Evolutionary conservation across 2,797 vertebrate species (phyloP).

Genomic region (Sebastes itinus): DNA sequence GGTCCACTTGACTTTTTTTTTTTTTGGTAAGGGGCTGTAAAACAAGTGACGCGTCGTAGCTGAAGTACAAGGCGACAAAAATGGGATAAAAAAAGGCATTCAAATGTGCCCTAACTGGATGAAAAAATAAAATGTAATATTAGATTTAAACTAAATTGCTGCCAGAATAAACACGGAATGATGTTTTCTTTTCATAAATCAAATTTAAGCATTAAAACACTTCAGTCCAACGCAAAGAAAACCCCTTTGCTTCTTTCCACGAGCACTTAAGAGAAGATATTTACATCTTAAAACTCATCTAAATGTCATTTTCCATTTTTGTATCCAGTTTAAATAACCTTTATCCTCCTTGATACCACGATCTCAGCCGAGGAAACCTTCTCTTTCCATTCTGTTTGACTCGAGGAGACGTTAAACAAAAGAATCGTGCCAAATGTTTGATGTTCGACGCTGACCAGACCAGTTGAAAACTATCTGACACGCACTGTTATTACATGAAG

Average conservation of each 20-base stretch:
- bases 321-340: not conserved
- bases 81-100: not conserved
- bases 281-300: not conserved
- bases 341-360: not conserved
- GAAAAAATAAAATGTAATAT: not conserved
- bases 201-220: not conserved
- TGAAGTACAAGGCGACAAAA: not conserved
- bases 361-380: not conserved
- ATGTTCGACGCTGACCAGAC: not conserved
- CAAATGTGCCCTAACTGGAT: not conserved
- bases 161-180: not conserved
- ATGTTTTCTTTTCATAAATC: not conserved
- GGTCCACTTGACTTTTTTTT: not conserved
- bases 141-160: not conserved
- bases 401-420: not conserved
- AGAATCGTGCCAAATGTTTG: conserved; percentile 5
- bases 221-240: not conserved
- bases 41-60: not conserved
- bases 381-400: conserved; percentile 4
- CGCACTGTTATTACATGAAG: not conserved
- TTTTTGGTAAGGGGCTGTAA: not conserved
- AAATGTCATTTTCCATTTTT: not conserved
- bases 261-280: not conserved
- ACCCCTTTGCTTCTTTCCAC: not conserved
- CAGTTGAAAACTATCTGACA: conserved; percentile 18